Evolutionary conservation across 2,888 invertebrate species (phyloP), one percentile per base, ranked within the genome.

Genomic region (Drosophila leonis): DNA sequence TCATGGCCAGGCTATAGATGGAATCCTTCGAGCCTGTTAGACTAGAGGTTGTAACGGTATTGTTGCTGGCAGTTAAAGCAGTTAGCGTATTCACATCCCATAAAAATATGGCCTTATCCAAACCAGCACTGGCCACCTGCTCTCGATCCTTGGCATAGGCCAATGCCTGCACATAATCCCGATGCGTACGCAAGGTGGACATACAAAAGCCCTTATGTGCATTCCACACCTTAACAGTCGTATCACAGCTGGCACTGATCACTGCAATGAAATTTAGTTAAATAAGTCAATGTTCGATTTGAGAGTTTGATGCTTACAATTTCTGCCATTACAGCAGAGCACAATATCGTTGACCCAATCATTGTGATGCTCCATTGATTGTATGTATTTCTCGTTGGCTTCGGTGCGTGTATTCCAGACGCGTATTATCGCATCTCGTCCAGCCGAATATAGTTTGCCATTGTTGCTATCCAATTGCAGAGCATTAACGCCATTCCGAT

Each of bases 281-380:
- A 12, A 6, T 18, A 3, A 49, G 27, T 20, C 24, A 20, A n/a
- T 12, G 8, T 9, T 24, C 52, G n/a, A 15, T n/a, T 37, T 27
- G 6, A 3, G 52, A 3, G 6, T 18, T 5, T 2, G 5, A 77
- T 31, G 12, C 91, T 90, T 94, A 97, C 97, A 95, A 93, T 99
- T 98, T 93, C 98, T 96, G 41, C 99, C 99, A 78, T 97, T 97
- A 93, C 99, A 99, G 92, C 99, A 99, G 33, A 99, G 94, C 42
- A 99, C 97, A 92, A 99, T 98, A 93, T 99, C 99, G 93, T 99
- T 99, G 55, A 99, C 99, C 99, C 99, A 99, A 93, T 99, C 99
- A 4, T 99, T 99, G 92, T 99, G 99, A 93, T 99, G 99, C 93
- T 99, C 99, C 98, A 99, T 98, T 35, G 98, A 98, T 91, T 98